Evolutionary conservation across 2,113 vertebrate genomes (phyloP), one percentile per base, ranked within the genome.

Genomic region (Equus quagga): DNA sequence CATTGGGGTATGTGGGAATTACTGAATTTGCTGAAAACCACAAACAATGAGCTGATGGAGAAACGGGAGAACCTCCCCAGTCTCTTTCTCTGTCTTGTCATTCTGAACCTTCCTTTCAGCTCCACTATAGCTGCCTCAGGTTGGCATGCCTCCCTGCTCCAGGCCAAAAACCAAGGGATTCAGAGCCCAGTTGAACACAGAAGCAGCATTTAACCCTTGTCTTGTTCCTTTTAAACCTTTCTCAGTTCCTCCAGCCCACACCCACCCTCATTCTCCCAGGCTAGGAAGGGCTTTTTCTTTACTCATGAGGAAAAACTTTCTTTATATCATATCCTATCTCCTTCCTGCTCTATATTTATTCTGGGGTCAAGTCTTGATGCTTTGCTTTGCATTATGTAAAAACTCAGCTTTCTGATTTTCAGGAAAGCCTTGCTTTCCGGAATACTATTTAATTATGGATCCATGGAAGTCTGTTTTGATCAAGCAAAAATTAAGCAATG

Each of bases 391-490:
- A 80, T 65, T 60, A n/a, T 21, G 26, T 91, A 65, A 93, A 97
- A 88, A 89, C 79, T 4, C 23, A 97, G 3, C 28, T 62, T 89
- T 72, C 17, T 84, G 46, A 89, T 80, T 92, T 81, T 89, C n/a
- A 95, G 81, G 64, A 92, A 92, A 75, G 51, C 0, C 54, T 95
- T 89, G 15, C 10, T 90, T 93, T 93, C 44, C 82, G 28, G 31
- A 96, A 79, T 83, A 75, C 41, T 93, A 26, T 91, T 95, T 91
- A 80, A 60, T 85, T 95, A 73, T 85, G 54, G 11, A 82, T 92
- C 64, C 70, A 44, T 65, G 69, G 58, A 95, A 24, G 12, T 86
- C 62, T 49, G 54, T 31, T 89, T 94, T 70, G 78, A 97, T 90
- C 31, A 86, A 70, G 64, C 1, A 80, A 78, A 64, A 64, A 80